Base-by-base conservation (phyloP, 2,797 vertebrate genomes). In the Crenichthys baileyi region DNA sequence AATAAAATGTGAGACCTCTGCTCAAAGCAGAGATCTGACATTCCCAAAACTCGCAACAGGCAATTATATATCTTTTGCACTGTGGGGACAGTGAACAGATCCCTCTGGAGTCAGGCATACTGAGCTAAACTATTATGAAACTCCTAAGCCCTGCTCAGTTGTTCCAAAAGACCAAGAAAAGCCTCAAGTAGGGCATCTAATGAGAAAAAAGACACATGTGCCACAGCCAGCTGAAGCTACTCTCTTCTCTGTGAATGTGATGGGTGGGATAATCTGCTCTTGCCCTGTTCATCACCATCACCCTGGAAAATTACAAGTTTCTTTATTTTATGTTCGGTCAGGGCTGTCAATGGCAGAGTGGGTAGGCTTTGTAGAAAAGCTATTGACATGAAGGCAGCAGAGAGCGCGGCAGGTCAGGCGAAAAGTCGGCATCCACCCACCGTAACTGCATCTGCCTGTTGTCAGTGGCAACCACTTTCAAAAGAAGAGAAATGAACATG, bases 391-490 rank as follows among this genome's bases (percentile, higher is more conserved):
- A 68, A 80, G 60, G 60, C 39, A 80, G 70, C 65, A 70, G n/a
- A 56, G 44, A 67, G 41, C 0, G 0, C 16, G 41, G 72, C 70
- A 51, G 75, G 51, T 70, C 72, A 79, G 70, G 70, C 75, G 58
- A 84, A 78, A 73, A 77, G 77, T 78, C 36, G 60, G 50, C 51
- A n/a, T 53, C 76, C 53, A 75, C 29, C 4, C 15, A 18, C 58
- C 56, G 15, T 24, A 24, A 72, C 24, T 7, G 2, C 26, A 31
- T 60, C 48, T 50, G 67, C 70, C 20, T 60, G 70, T 79, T 83
- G 75, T 75, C 58, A 80, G 1, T 55, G 81, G 71, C 71, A 83
- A 81, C 81, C 22, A 26, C 41, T 73, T 79, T 41, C 7, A 83
- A 78, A 77, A 16, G 26, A 58, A 74, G 56, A 36, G 15, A 63